phyloP scores from a whole-genome alignment of 2,113 vertebrate species.

The Esox niger region DNA sequence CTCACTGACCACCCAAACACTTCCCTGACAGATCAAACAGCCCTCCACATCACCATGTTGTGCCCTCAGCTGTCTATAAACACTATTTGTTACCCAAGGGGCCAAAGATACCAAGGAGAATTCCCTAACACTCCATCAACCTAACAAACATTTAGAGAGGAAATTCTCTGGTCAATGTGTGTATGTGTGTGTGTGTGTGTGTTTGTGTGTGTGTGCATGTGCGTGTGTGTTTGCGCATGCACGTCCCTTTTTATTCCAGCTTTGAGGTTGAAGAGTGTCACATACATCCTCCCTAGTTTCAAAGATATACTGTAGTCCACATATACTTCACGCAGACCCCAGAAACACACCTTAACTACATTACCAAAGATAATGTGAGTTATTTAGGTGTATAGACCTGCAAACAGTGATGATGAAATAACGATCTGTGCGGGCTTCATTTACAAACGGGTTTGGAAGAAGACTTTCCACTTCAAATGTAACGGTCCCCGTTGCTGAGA shows the following conservation, averaged over 20 bases:
- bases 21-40: conserved; percentile 17
- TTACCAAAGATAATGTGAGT: not conserved
- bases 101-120: too few species aligned
- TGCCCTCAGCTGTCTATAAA: conserved; percentile 41
- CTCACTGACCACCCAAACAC: conserved; percentile 45
- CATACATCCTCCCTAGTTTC: not conserved
- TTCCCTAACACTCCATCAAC: conserved; percentile 17
- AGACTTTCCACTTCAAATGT: not conserved
- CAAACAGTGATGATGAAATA: not conserved
- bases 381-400: not conserved
- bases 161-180: not conserved
- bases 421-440: not conserved
- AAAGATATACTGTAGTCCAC: not conserved
- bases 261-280: not conserved
- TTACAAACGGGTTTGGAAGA: not conserved
- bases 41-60: conserved; percentile 17
- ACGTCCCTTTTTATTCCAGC: not conserved
- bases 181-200: conserved; percentile 8
- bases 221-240: too few species aligned
- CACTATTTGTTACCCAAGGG: too few species aligned
- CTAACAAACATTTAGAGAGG: not conserved
- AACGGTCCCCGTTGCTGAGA: conserved; percentile 11
- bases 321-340: not conserved
- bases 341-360: not conserved
- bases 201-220: not conserved